Evolutionary conservation across 2,888 invertebrate genomes (phyloP), one percentile per base, ranked within the genome.

Genomic region (Beris chalybata): DNA sequence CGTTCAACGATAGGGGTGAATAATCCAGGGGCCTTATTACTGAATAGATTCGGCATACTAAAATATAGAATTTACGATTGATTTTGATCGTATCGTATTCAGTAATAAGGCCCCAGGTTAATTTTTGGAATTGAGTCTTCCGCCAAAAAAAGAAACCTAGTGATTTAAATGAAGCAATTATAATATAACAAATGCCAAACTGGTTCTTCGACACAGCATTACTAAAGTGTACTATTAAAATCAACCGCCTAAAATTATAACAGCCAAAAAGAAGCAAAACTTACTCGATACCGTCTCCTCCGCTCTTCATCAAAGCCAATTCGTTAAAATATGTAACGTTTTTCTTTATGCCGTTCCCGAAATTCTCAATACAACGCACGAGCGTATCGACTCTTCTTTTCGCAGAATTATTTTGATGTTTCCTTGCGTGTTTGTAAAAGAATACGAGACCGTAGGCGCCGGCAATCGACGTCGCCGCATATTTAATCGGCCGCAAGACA

Each of bases 261-360:
- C 7, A n/a, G 32, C 1, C 30, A 1, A 30, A 22, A 15, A 43
- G 0, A 4, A 15, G 9, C 29, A 44, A 48, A 45, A 56, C 72
- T 71, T 70, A 79, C 79, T 79, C 79, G 53, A 79, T 77, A 4
- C 77, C 71, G 48, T 78, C 77, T 79, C 50, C 32, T 13, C 47
- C 61, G 5, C 22, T 5, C 44, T 66, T 67, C 75, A 80, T 77
- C 3, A 77, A 75, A 31, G 77, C 75, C 12, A 78, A 76, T 71
- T 80, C 80, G 68, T 78, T 79, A 58, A 80, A 79, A 68, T 80
- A 80, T 0, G 77, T 76, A 74, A 79, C 78, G 69, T 77, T 78
- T 29, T 79, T 76, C 3, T 78, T 74, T 38, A 80, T 76, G 63
- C 77, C 78, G 67, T 78, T 78, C 29, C 81, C 79, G 71, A 79